A percentile compares a stretch with the other conserved stretches of the same genome.
phyloP scores from a whole-genome alignment of 2,888 invertebrate genomes.

The Drosophila birchii region DNA sequence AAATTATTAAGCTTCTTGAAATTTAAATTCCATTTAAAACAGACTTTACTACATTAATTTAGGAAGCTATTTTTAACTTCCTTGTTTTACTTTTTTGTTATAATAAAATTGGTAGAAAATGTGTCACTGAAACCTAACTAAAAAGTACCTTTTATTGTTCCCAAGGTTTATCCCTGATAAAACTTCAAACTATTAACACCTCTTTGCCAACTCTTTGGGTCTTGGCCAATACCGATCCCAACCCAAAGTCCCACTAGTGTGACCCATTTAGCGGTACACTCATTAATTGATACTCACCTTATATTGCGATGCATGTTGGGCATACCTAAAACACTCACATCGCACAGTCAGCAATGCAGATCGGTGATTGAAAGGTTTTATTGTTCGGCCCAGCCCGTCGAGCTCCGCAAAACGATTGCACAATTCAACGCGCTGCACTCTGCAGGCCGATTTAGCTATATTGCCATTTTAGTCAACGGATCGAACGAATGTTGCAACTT shows the following conservation, averaged over 20 bases:
- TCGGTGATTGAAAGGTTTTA: constrained; percentile 47
- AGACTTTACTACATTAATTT: too few relatives aligned
- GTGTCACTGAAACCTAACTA: neutral
- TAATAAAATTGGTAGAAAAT: too few relatives aligned
- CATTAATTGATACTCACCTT: constrained; percentile 26
- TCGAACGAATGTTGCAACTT: constrained; percentile 66
- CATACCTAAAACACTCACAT: constrained; percentile 35
- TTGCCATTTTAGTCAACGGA: constrained; percentile 62
- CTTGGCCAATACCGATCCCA: constrained; percentile 14
- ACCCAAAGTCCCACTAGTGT: constrained; percentile 63
- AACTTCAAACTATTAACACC: neutral
- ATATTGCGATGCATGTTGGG: constrained; percentile 17
- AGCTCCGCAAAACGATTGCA: constrained; percentile 55
- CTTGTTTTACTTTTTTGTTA: too few relatives aligned
- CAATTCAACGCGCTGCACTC: constrained; percentile 49
- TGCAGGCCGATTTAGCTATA: constrained; percentile 42
- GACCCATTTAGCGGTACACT: constrained; percentile 47
- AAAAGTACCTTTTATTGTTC: neutral
- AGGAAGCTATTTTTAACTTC: too few relatives aligned
- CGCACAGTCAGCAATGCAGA: constrained; percentile 45
- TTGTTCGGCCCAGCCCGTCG: constrained; percentile 42
- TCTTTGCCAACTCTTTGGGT: neutral
- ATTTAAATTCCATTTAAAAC: too few relatives aligned
- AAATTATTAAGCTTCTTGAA: too few relatives aligned
- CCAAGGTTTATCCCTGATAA: neutral